phyloP scores from a whole-genome alignment of 2,797 vertebrate species.

The Yasuhikotakia modesta region DNA sequence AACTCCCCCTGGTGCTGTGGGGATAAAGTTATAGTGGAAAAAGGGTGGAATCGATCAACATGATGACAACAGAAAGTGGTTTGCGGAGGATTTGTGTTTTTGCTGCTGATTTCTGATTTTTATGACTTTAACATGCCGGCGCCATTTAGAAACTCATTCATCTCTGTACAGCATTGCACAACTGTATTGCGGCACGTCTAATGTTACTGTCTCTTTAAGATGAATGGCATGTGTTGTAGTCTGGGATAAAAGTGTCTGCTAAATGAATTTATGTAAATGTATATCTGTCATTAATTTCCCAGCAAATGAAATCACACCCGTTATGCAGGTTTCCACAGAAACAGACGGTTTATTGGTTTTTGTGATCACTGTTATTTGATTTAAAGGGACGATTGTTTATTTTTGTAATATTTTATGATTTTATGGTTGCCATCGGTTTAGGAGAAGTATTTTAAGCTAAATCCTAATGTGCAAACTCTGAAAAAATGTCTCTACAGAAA shows the following conservation, averaged over 20 bases:
- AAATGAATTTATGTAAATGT: conserved; percentile 18
- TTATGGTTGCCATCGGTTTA: background rate
- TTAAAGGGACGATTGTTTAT: background rate
- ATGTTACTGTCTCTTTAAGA: background rate
- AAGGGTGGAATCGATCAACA: conserved; percentile 20
- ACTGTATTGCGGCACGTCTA: conserved; percentile 1
- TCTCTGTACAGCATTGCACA: background rate
- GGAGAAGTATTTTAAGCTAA: background rate
- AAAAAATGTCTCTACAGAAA: too few species aligned
- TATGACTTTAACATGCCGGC: conserved; percentile 22
- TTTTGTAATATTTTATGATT: too few species aligned
- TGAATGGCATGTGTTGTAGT: background rate
- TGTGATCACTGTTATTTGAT: background rate
- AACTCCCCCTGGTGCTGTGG: conserved; percentile 18
- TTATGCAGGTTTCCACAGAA: background rate
- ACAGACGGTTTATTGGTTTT: background rate
- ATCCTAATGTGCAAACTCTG: background rate
- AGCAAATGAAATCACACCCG: conserved; percentile 13
- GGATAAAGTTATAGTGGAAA: conserved; percentile 17
- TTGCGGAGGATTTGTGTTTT: conserved; percentile 46
- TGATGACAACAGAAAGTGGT: conserved; percentile 43
- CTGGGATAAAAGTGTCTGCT: conserved; percentile 4
- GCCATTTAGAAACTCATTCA: background rate
- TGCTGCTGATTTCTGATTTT: conserved; percentile 6
- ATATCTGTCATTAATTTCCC: background rate